Conservation (phyloP, 2,113 vertebrate species). For the Pterophyllum scalare region DNA sequence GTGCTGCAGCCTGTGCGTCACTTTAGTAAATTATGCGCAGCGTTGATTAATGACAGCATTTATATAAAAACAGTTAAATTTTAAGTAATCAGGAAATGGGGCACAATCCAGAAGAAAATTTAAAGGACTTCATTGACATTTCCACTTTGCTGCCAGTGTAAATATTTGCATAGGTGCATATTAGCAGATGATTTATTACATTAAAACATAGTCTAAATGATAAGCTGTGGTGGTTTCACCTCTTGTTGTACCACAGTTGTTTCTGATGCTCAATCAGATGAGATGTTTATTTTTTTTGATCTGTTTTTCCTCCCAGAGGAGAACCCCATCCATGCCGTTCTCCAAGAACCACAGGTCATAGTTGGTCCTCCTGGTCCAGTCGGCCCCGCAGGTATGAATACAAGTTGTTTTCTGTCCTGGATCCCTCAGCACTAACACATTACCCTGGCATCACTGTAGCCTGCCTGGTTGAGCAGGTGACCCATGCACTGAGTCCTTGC, state of each 20-base stretch:
- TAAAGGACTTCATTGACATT: background rate
- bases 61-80: background rate
- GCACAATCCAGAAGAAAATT: background rate
- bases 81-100: background rate
- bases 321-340: background rate
- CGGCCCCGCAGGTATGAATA: constrained; percentile 70
- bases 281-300: background rate
- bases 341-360: constrained; percentile 4
- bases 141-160: background rate
- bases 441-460: background rate
- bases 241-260: background rate
- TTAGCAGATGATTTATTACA: background rate
- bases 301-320: constrained; percentile 38
- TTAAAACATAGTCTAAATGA: background rate
- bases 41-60: constrained; percentile 3
- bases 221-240: background rate
- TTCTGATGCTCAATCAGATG: background rate
- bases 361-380: constrained; percentile 81
- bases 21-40: background rate
- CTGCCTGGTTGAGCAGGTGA: background rate
- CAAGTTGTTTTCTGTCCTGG: background rate
- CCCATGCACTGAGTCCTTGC: background rate
- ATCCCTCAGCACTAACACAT: background rate
- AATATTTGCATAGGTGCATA: background rate
- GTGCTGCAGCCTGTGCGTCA: background rate